Conservation (phyloP, 2,888 invertebrate species). For the Drosophila koepferae region DNA sequence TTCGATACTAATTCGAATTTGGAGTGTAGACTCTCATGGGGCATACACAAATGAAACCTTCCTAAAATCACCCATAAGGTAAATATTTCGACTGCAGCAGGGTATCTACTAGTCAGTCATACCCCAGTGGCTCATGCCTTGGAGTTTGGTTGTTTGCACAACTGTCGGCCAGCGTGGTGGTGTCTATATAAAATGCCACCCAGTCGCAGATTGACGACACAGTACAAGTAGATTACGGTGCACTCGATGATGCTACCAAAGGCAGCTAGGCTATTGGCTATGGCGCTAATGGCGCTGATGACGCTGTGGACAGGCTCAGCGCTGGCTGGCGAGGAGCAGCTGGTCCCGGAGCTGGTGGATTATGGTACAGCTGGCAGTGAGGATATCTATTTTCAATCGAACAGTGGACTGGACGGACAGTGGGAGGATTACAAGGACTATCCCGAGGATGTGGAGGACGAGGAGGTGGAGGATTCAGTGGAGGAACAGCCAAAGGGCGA, state of each 20-base stretch:
- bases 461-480: neutral
- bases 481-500: neutral
- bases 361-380: constrained; percentile 33
- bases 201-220: neutral
- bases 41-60: no score
- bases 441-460: neutral
- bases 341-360: neutral
- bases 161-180: constrained; percentile 16
- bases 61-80: no score
- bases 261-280: constrained; percentile 18
- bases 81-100: neutral
- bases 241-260: constrained; percentile 29
- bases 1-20: no score
- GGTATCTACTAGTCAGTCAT: neutral
- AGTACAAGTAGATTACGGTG: constrained; percentile 11
- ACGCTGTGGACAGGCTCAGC: neutral
- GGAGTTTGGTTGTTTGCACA: constrained; percentile 39
- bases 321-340: neutral
- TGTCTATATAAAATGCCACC: constrained; percentile 41
- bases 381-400: constrained; percentile 31
- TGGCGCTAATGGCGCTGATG: constrained; percentile 12
- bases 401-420: neutral
- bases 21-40: no score
- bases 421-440: neutral
- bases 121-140: neutral